A percentile compares a stretch with the other conserved stretches of the same genome.
These are phyloP conservation scores for Pseudopleuronectes americanus DNA, from an alignment of 2,797 vertebrate genomes.

Conservation along the genomic window DNA sequence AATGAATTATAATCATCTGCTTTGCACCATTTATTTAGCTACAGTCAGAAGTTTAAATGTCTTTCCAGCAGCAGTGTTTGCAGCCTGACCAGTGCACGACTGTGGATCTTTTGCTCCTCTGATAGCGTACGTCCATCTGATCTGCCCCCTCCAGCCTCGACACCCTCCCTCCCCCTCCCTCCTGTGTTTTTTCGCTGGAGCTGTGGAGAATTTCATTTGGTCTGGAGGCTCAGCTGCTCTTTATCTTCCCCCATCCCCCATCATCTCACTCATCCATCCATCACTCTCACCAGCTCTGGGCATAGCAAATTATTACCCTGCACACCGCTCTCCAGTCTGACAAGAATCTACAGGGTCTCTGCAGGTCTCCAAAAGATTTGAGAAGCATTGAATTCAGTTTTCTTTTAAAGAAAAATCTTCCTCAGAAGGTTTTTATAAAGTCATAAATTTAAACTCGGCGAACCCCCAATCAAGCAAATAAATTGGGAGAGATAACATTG, in stretches of 20 bases:
- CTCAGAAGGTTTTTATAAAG: not conserved
- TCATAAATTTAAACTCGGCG: not conserved
- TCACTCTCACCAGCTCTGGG: constrained; percentile 65
- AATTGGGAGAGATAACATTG: not conserved
- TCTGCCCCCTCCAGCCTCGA: constrained; percentile 18
- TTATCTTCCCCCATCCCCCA: constrained; percentile 61
- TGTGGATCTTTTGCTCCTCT: constrained; percentile 17
- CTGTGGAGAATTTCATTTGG: constrained; percentile 81
- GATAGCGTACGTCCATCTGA: constrained; percentile 30
- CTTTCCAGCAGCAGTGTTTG: not conserved
- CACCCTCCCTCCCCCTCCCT: not conserved
- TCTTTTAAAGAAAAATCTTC: not conserved
- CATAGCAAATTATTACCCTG: constrained; percentile 66
- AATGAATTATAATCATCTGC: constrained; percentile 1
- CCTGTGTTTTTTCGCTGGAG: constrained; percentile 65
- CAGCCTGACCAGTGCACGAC: not conserved
- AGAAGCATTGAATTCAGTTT: constrained; percentile 7
- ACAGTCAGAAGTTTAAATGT: not conserved
- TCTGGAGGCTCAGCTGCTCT: constrained; percentile 79
- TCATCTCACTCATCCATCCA: constrained; percentile 56
- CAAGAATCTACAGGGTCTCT: constrained; percentile 42
- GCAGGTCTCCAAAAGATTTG: not conserved
- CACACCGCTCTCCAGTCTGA: constrained; percentile 50
- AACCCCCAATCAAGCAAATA: constrained; percentile 10
- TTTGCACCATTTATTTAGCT: not conserved